Evolutionary conservation across 1,140 invertebrate genomes (phyloP).

Genomic region (Pseudomyrmex pallidus): DNA sequence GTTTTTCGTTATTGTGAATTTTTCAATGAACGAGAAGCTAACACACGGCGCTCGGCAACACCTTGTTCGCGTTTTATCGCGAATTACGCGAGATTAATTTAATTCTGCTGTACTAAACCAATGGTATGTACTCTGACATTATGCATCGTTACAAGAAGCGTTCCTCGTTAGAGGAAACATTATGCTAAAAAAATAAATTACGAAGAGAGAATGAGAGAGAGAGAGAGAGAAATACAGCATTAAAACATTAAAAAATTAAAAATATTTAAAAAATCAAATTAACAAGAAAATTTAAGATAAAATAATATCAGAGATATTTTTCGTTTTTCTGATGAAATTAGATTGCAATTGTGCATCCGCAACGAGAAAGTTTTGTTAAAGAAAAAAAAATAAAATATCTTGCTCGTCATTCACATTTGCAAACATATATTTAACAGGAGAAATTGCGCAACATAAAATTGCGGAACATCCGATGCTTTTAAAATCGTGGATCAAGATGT

Average conservation of each 20-base stretch:
- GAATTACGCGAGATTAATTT: constrained; percentile 25
- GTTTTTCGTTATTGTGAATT: constrained; percentile 33
- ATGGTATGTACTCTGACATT: background rate
- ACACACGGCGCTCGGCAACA: background rate
- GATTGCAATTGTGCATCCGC: background rate
- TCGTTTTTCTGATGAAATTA: background rate
- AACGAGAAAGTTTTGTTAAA: background rate
- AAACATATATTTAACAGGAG: background rate
- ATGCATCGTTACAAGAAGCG: constrained; percentile 11
- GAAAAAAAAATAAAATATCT: background rate
- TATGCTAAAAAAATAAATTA: constrained; percentile 9
- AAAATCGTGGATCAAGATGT: constrained; percentile 4
- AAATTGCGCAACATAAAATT: constrained; percentile 22
- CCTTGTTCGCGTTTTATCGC: background rate
- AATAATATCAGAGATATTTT: background rate
- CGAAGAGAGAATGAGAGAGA: too few relatives aligned
- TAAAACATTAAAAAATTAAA: constrained; percentile 19
- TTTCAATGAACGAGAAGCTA: constrained; percentile 5
- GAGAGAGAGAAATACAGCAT: background rate
- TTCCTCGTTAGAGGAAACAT: constrained; percentile 31
- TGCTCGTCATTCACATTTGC: background rate
- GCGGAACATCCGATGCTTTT: background rate
- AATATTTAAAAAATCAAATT: constrained; percentile 17
- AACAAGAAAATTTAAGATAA: background rate
- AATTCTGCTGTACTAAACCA: background rate